Evolutionary conservation across 1,140 invertebrate species (phyloP).

Genomic region (Sinonovacula constricta): DNA sequence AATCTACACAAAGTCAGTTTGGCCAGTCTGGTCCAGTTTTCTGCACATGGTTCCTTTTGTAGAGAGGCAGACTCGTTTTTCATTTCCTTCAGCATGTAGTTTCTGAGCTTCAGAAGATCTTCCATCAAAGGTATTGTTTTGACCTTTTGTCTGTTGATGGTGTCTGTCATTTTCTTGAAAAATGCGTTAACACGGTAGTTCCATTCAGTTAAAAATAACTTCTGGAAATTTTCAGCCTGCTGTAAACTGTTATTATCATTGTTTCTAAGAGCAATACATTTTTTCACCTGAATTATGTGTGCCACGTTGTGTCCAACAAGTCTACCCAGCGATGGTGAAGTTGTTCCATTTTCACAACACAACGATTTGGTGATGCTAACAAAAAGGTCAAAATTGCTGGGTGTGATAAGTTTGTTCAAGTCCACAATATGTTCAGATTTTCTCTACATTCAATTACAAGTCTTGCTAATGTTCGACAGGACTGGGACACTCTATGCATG

Average conservation of each 20-base stretch:
- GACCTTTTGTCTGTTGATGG: constrained; percentile 8
- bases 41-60: neutral
- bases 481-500: constrained; percentile 21
- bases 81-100: neutral
- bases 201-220: constrained; percentile 17
- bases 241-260: neutral
- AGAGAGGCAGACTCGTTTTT: neutral
- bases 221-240: constrained; percentile 21
- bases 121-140: constrained; percentile 30
- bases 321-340: constrained; percentile 12
- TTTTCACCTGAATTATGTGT: constrained; percentile 28
- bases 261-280: constrained; percentile 3
- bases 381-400: constrained; percentile 28
- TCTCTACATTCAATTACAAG: constrained; percentile 9
- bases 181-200: constrained; percentile 16
- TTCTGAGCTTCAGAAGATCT: constrained; percentile 17
- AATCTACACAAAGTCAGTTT: neutral
- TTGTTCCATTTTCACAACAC: neutral
- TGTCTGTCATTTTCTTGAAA: constrained; percentile 7
- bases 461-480: constrained; percentile 27
- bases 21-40: neutral
- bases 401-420: neutral
- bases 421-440: neutral
- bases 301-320: constrained; percentile 2
- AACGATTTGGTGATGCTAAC: constrained; percentile 18